Conservation (phyloP, 2,797 vertebrate genomes). For the Brotogeris chrysoptera region DNA sequence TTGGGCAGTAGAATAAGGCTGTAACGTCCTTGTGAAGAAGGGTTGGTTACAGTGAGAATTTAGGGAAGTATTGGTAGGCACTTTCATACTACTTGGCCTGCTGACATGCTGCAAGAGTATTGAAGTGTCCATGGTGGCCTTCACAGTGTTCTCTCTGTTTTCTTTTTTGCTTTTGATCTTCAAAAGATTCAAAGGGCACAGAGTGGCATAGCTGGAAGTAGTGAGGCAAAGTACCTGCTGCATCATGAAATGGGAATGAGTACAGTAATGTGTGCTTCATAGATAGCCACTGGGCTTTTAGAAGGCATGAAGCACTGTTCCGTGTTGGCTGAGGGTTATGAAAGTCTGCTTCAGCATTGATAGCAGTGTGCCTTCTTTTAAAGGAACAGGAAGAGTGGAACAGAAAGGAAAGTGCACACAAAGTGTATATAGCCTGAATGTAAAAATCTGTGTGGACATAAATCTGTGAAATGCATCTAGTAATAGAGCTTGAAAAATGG, state of each 20-base stretch:
- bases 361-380: neutral
- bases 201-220: neutral
- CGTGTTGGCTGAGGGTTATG: neutral
- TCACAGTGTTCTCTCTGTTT: neutral
- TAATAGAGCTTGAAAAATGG: neutral
- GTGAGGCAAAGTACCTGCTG: neutral
- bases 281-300: neutral
- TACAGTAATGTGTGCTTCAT: neutral
- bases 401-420: neutral
- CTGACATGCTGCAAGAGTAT: neutral
- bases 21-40: neutral
- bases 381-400: neutral
- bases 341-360: neutral
- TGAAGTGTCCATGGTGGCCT: neutral
- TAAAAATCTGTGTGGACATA: neutral
- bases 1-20: neutral
- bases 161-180: neutral
- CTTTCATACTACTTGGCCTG: neutral
- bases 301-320: neutral
- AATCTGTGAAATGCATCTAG: neutral
- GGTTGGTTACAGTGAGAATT: neutral
- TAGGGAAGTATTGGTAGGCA: neutral
- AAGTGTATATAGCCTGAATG: neutral
- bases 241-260: neutral
- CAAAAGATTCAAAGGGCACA: accelerated